A percentile compares a stretch with the other conserved stretches of the same genome.
Evolutionary conservation across 2,888 invertebrate species (phyloP).

Genomic region (Adelognathus sp.): DNA sequence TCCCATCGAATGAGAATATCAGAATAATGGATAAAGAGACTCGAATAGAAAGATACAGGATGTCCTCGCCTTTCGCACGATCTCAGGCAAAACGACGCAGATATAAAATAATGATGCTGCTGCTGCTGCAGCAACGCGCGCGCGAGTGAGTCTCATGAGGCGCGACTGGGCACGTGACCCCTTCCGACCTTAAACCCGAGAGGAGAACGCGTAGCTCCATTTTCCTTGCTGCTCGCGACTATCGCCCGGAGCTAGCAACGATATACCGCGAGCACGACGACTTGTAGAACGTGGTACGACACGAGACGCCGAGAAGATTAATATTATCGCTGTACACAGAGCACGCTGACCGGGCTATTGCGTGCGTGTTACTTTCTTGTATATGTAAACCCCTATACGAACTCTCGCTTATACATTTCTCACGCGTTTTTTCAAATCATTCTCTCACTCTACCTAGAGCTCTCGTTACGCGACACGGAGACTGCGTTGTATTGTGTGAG

Average conservation of each 20-base stretch:
- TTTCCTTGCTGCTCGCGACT: constrained; percentile 24
- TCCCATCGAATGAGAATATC: no score
- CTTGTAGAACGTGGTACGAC: constrained; percentile 64
- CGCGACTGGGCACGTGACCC: constrained; percentile 64
- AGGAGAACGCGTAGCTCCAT: constrained; percentile 60
- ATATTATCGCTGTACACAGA: constrained; percentile 67
- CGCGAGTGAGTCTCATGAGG: constrained; percentile 21
- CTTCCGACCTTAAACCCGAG: constrained; percentile 68
- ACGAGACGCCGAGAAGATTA: constrained; percentile 68
- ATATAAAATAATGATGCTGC: constrained; percentile 69
- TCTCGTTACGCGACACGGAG: constrained; percentile 31
- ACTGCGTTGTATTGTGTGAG: background rate
- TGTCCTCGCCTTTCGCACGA: constrained; percentile 65
- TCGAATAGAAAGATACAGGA: constrained; percentile 18
- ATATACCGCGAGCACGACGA: constrained; percentile 56
- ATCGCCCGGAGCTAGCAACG: constrained; percentile 23
- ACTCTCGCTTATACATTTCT: background rate
- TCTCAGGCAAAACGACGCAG: constrained; percentile 59
- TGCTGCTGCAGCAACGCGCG: constrained; percentile 55
- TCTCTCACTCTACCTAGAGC: background rate
- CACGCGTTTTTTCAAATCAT: background rate
- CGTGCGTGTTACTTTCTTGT: constrained; percentile 38
- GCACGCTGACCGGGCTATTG: constrained; percentile 46
- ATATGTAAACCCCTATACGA: background rate
- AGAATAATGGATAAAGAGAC: background rate